phyloP scores from a whole-genome alignment of 2,797 vertebrate genomes.

The Vultur gryphus region DNA sequence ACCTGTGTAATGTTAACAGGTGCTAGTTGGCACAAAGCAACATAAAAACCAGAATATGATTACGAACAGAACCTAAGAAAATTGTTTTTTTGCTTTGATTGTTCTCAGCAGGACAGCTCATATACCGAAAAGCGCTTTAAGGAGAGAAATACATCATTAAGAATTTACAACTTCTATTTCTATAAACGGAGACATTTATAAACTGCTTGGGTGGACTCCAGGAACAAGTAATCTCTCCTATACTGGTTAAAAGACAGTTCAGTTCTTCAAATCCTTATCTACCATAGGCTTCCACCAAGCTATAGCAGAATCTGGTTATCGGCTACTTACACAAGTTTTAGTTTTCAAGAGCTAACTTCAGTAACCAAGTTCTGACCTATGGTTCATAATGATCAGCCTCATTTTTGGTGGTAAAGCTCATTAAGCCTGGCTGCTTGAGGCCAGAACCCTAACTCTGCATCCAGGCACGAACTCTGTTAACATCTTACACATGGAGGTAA shows the following conservation, averaged over 20 bases:
- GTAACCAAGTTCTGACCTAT: background rate
- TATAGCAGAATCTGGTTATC: background rate
- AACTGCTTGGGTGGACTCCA: background rate
- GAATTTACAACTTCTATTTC: background rate
- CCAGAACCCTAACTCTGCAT: background rate
- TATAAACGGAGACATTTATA: background rate
- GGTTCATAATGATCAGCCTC: background rate
- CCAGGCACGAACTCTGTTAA: background rate
- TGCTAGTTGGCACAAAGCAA: background rate
- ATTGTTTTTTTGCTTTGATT: background rate
- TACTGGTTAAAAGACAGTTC: background rate
- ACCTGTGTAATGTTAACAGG: background rate
- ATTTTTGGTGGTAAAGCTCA: background rate
- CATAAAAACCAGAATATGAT: background rate
- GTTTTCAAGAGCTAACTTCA: background rate
- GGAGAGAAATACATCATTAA: background rate
- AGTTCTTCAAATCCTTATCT: background rate
- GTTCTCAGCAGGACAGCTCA: background rate
- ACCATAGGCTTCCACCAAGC: background rate
- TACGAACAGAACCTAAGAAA: background rate
- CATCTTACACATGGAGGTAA: accelerated
- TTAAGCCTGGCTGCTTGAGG: background rate
- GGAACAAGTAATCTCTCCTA: accelerated
- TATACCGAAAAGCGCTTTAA: background rate
- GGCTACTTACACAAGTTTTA: background rate